These are phyloP conservation scores for Dascillus cervinus DNA, from an alignment of 2,888 invertebrate species.

Conservation along the genomic window DNA sequence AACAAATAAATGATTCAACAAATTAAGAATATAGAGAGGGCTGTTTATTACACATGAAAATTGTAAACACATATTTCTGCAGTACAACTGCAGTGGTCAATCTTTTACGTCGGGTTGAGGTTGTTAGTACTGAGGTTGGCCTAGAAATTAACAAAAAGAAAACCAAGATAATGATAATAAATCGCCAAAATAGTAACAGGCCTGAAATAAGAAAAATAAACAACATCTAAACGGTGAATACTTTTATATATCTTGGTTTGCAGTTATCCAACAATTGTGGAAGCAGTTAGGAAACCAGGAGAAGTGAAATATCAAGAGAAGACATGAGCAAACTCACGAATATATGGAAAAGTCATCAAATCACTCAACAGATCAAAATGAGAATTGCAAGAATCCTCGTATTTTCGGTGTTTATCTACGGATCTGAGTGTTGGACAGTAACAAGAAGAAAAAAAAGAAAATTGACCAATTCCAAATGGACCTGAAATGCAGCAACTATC, in stretches of 20 bases:
- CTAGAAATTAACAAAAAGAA: conserved; percentile 4
- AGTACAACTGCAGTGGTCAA: too few species aligned
- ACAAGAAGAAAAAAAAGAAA: too few species aligned
- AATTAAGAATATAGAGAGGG: too few species aligned
- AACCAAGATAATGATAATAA: conserved; percentile 6
- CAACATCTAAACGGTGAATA: conserved; percentile 3
- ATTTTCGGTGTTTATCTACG: conserved; percentile 1
- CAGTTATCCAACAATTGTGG: too few species aligned
- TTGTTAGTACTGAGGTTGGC: conserved; percentile 2
- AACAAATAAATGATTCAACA: too few species aligned
- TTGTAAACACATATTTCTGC: too few species aligned
- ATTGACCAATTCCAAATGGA: too few species aligned
- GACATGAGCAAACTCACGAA: not conserved
- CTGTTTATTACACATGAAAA: too few species aligned
- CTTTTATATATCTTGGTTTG: conserved; percentile 4
- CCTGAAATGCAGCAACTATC: too few species aligned
- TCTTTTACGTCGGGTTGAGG: conserved; percentile 4
- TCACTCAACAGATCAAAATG: conserved; percentile 1
- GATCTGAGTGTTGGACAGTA: not conserved
- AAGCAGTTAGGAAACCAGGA: too few species aligned
- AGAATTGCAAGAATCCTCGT: conserved; percentile 1
- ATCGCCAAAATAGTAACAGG: conserved; percentile 3
- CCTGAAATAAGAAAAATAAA: conserved; percentile 3
- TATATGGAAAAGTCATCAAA: conserved; percentile 1
- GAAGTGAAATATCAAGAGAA: conserved; percentile 1